phyloP scores from a whole-genome alignment of 1,140 invertebrate species.

The Aphaenogaster floridana region DNA sequence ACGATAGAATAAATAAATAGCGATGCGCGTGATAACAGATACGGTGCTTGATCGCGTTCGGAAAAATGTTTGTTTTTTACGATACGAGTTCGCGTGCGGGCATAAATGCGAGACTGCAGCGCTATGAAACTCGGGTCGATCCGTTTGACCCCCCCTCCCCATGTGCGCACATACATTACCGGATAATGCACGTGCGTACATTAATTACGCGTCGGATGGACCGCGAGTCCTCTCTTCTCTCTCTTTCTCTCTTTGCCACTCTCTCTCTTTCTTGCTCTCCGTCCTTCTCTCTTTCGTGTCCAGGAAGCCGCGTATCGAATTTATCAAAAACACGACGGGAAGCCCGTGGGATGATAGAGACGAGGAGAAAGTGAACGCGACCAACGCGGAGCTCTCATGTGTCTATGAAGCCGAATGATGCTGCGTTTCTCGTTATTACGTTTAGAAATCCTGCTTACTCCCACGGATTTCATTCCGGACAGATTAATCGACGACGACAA shows the following conservation, averaged over 20 bases:
- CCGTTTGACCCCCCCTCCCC: conserved; percentile 38
- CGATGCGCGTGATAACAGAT: conserved; percentile 21
- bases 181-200: conserved; percentile 73
- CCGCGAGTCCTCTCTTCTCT: conserved; percentile 11
- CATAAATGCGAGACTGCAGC: neutral
- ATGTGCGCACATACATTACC: conserved; percentile 56
- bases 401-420: conserved; percentile 30
- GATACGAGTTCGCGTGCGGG: neutral
- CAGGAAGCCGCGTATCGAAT: conserved; percentile 79
- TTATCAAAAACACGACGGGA: conserved; percentile 81
- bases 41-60: neutral
- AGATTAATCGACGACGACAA: conserved; percentile 50
- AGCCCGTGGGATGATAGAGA: conserved; percentile 74
- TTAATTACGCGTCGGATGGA: conserved; percentile 71
- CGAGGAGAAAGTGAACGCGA: conserved; percentile 59
- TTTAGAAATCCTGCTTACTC: conserved; percentile 55
- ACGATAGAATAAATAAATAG: neutral
- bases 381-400: neutral
- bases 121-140: conserved; percentile 52
- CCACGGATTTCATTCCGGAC: conserved; percentile 55
- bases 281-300: conserved; percentile 12
- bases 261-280: neutral
- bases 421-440: conserved; percentile 49
- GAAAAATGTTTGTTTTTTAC: conserved; percentile 37
- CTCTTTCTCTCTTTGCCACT: neutral